phyloP scores from a whole-genome alignment of 2,113 vertebrate genomes.

The Thamnophis sirtalis region DNA sequence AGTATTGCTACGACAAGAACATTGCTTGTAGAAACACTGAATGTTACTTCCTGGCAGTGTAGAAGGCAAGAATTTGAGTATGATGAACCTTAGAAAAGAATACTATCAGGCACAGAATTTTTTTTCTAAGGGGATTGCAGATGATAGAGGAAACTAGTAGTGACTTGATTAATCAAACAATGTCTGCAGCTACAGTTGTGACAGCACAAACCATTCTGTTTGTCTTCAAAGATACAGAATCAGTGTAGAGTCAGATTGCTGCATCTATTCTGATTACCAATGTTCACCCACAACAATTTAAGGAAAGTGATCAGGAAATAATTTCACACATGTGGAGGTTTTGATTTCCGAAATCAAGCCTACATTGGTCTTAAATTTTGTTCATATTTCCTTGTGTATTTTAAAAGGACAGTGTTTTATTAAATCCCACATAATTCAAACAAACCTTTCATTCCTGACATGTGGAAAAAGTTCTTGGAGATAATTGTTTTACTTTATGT shows the following conservation, averaged over 20 bases:
- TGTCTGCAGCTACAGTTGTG: not conserved
- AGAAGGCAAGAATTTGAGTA: not conserved
- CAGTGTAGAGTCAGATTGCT: not conserved
- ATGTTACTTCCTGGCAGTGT: not conserved
- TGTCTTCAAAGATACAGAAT: not conserved
- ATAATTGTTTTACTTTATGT: not conserved
- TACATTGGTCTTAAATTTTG: not conserved
- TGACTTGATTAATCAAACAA: not conserved
- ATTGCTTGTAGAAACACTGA: not conserved
- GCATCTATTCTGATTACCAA: not conserved
- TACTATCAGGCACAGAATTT: not conserved
- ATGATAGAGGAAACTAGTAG: not conserved
- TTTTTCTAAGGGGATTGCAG: not conserved
- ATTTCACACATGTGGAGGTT: not conserved
- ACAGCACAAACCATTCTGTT: not conserved
- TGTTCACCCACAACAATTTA: not conserved
- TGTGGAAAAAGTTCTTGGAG: not conserved
- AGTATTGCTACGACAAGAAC: not conserved
- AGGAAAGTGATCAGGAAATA: not conserved
- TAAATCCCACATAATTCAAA: not conserved
- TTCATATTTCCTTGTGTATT: not conserved
- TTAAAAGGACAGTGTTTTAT: not conserved
- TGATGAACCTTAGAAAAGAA: not conserved
- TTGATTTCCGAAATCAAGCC: not conserved
- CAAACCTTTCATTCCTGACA: not conserved